Conservation (phyloP, 1,140 invertebrate genomes). For the Drosophila neocordata region DNA sequence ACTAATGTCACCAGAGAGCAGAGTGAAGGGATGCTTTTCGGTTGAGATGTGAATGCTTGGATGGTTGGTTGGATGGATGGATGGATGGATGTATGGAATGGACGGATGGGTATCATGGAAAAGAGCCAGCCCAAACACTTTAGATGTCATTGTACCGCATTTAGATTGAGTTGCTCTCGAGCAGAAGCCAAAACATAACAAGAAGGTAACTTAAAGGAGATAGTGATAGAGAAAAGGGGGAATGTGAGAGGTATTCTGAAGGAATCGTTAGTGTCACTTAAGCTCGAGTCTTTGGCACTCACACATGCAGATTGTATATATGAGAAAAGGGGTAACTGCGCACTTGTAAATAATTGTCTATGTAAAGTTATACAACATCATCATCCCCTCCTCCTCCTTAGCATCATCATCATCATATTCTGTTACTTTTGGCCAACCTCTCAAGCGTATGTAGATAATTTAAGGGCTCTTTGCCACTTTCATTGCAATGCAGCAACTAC, state of each 20-base stretch:
- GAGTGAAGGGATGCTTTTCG: conserved; percentile 2
- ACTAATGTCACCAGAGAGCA: conserved; percentile 62
- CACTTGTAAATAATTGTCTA: conserved; percentile 79
- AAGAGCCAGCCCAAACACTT: conserved; percentile 71
- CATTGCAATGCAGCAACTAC: conserved; percentile 27
- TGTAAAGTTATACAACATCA: conserved; percentile 71
- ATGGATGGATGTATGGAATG: conserved; percentile 3
- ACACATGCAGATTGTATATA: conserved; percentile 60
- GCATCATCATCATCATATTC: conserved; percentile 1
- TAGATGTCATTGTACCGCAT: conserved; percentile 80
- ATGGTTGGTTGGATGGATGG: neutral
- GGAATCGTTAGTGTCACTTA: conserved; percentile 76
- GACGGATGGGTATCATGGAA: conserved; percentile 40
- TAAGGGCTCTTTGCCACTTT: conserved; percentile 49
- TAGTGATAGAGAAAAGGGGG: neutral
- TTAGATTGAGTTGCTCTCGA: conserved; percentile 76
- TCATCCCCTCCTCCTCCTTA: neutral
- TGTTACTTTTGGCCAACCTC: conserved; percentile 19
- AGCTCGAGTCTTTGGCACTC: conserved; percentile 72
- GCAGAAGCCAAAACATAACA: conserved; percentile 73
- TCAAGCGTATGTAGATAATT: conserved; percentile 61
- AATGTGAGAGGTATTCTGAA: neutral
- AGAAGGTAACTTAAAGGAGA: conserved; percentile 24
- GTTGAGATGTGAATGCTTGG: conserved; percentile 7
- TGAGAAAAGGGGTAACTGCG: conserved; percentile 39